Percentiles rank a stretch among this genome's conserved stretches.
Conservation (phyloP, 2,888 invertebrate species). For the Epicampocera succincta region DNA sequence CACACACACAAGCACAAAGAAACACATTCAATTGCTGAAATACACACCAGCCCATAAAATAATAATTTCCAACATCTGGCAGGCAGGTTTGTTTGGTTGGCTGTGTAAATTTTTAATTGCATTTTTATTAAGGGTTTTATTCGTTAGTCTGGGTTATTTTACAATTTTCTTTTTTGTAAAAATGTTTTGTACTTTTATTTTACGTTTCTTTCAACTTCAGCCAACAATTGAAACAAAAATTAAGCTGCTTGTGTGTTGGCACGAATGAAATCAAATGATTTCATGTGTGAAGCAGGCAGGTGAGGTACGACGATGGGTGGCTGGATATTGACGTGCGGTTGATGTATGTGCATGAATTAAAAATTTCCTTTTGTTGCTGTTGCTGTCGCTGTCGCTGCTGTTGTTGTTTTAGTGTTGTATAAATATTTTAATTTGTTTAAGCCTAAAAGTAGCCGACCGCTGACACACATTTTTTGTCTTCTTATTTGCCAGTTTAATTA, state of each 20-base stretch:
- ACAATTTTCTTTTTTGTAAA: background rate
- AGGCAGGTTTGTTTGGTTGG: conserved; percentile 47
- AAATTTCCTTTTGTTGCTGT: conserved; percentile 23
- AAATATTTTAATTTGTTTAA: conserved; percentile 63
- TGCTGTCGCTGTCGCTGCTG: background rate
- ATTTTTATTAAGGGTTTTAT: conserved; percentile 54
- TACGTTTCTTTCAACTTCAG: conserved; percentile 1
- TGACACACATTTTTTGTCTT: conserved; percentile 21
- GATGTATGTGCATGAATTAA: background rate
- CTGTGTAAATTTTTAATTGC: conserved; percentile 61
- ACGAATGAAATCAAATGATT: conserved; percentile 24
- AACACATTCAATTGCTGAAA: background rate
- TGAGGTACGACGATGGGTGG: background rate
- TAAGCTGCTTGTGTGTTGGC: background rate
- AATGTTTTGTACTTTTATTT: background rate
- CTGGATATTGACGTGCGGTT: conserved; percentile 9
- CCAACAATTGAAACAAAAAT: conserved; percentile 45
- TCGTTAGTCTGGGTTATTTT: conserved; percentile 3
- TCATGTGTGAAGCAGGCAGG: background rate
- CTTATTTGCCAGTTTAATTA: conserved; percentile 54
- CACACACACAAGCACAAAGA: background rate
- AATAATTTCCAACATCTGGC: conserved; percentile 44
- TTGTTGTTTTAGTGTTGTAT: conserved; percentile 19
- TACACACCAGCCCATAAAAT: background rate
- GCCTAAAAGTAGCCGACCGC: conserved; percentile 54